Evolutionary conservation across 2,797 vertebrate species (phyloP).

Genomic region (Molossus molossus): DNA sequence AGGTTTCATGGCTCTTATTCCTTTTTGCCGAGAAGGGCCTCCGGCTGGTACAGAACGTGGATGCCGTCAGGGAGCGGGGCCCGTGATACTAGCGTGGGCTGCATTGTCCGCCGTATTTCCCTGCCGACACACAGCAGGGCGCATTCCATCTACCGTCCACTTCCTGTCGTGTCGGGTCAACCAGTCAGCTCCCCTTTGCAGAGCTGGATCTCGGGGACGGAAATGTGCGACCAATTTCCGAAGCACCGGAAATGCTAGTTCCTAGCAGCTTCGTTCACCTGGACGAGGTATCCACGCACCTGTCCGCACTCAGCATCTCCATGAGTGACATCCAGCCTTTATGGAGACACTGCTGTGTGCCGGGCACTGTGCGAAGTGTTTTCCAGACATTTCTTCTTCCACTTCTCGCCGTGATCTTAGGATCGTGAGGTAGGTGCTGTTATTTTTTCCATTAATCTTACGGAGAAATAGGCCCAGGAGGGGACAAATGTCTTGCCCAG

Average conservation of each 20-base stretch:
- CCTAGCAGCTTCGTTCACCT: background rate
- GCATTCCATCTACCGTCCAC: background rate
- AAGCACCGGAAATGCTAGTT: background rate
- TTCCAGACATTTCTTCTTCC: background rate
- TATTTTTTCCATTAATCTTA: background rate
- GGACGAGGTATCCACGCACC: background rate
- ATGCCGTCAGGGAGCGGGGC: background rate
- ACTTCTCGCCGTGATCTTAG: background rate
- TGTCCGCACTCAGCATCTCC: background rate
- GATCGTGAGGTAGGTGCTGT: background rate
- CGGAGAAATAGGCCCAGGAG: too few species aligned
- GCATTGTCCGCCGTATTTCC: background rate
- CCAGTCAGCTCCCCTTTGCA: background rate
- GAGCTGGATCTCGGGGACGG: background rate
- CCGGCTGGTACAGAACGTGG: background rate
- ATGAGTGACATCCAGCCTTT: background rate
- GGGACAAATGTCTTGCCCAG: too few species aligned
- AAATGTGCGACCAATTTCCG: background rate
- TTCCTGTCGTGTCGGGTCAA: constrained; percentile 30
- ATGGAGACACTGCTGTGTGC: background rate
- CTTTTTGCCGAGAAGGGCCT: constrained; percentile 60
- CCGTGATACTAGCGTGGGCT: fast-evolving
- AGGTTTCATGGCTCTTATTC: constrained; percentile 67
- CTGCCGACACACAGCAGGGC: background rate
- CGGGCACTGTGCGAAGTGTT: background rate